phyloP scores from a whole-genome alignment of 2,888 invertebrate genomes.

The Smittia sp. region DNA sequence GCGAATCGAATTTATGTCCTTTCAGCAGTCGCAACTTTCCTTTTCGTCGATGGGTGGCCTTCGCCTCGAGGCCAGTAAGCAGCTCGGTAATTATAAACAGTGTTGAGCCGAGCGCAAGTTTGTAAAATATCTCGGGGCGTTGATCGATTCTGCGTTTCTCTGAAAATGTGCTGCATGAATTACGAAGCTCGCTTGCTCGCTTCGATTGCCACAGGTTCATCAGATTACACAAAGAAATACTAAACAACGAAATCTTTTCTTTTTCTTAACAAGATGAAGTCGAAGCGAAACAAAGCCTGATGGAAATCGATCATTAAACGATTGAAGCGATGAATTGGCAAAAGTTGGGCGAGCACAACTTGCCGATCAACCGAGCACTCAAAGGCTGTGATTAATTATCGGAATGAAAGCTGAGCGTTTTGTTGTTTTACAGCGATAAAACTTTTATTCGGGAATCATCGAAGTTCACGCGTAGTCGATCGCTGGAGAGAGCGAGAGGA shows the following conservation, averaged over 20 bases:
- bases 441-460: background rate
- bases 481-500: background rate
- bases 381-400: background rate
- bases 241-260: background rate
- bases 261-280: background rate
- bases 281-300: background rate
- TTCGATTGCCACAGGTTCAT: constrained; percentile 8
- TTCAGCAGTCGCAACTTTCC: no score
- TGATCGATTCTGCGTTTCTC: no score
- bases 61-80: background rate
- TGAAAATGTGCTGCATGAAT: background rate
- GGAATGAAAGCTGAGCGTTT: constrained; percentile 7
- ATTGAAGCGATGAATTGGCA: constrained; percentile 9
- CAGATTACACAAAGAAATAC: background rate
- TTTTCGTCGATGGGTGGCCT: background rate
- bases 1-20: background rate
- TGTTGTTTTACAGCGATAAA: background rate
- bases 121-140: no score
- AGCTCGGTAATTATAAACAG: background rate
- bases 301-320: background rate
- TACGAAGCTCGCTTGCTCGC: background rate
- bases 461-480: background rate
- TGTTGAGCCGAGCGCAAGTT: no score
- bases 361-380: no score
- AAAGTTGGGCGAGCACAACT: background rate